A percentile compares a stretch with the other conserved stretches of the same genome.
phyloP scores from a whole-genome alignment of 2,888 invertebrate genomes.

The Hypomecis atomaria region DNA sequence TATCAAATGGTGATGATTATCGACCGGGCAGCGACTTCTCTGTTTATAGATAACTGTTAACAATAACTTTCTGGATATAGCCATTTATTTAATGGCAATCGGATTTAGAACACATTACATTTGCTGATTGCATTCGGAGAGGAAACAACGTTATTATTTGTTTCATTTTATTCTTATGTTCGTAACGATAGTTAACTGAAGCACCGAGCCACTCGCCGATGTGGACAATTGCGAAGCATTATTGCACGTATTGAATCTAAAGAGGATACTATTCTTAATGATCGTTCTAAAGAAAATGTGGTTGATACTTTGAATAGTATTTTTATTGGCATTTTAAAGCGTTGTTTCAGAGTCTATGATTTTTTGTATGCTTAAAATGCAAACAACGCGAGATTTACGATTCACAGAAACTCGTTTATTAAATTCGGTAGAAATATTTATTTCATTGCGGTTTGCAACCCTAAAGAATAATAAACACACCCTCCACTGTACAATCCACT shows the following conservation, averaged over 20 bases:
- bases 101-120: conserved; percentile 7
- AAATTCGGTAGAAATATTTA: conserved; percentile 1
- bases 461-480: conserved; percentile 23
- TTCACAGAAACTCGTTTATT: not conserved
- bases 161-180: conserved; percentile 14
- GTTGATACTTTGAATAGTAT: not conserved
- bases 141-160: conserved; percentile 18
- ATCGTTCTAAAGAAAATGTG: not conserved
- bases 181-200: conserved; percentile 6
- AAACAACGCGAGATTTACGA: not conserved
- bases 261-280: not conserved
- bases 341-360: not conserved
- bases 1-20: conserved; percentile 15
- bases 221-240: conserved; percentile 1
- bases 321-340: not conserved
- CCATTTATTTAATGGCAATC: not conserved
- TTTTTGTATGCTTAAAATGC: not conserved
- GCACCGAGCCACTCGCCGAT: conserved; percentile 2
- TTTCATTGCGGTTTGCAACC: not conserved
- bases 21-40: conserved; percentile 2
- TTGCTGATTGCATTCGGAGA: conserved; percentile 12
- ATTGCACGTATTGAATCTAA: conserved; percentile 11
- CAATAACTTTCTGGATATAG: conserved; percentile 1
- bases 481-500: conserved; percentile 23
- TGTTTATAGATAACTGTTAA: not conserved